Conservation (phyloP, 1,140 invertebrate genomes). For the Drosophila punjabiensis region DNA sequence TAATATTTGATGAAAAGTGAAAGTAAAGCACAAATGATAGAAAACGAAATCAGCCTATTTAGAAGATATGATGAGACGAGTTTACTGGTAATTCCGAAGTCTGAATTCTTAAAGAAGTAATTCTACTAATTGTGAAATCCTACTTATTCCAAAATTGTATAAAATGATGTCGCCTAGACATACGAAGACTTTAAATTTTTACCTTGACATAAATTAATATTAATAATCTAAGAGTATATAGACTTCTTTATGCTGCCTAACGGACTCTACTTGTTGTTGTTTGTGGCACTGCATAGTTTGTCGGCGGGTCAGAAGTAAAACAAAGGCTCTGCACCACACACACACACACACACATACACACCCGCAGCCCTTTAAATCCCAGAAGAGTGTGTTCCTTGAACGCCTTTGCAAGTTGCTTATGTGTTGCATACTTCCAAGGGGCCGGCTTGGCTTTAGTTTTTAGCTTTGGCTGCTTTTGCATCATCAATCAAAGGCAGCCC, state of each 20-base stretch:
- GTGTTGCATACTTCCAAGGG: slow-evolving; percentile 69
- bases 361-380: background rate
- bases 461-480: slow-evolving; percentile 62
- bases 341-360: slow-evolving; percentile 14
- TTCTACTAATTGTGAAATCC: background rate
- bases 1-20: no score
- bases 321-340: slow-evolving; percentile 42
- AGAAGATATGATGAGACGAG: background rate
- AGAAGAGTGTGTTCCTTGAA: slow-evolving; percentile 49
- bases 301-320: slow-evolving; percentile 51
- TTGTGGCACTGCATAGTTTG: slow-evolving; percentile 65
- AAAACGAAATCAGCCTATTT: background rate
- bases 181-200: background rate
- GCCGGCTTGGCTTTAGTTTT: slow-evolving; percentile 28
- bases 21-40: background rate
- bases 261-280: slow-evolving; percentile 24
- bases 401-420: slow-evolving; percentile 49
- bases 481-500: slow-evolving; percentile 73
- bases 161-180: background rate
- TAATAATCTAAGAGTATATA: slow-evolving; percentile 5
- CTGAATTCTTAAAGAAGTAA: no score
- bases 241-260: background rate
- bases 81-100: background rate
- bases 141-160: background rate
- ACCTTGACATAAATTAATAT: no score